phyloP scores from a whole-genome alignment of 53 echinoderm and acorn worm genomes.

The Crossaster papposus region DNA sequence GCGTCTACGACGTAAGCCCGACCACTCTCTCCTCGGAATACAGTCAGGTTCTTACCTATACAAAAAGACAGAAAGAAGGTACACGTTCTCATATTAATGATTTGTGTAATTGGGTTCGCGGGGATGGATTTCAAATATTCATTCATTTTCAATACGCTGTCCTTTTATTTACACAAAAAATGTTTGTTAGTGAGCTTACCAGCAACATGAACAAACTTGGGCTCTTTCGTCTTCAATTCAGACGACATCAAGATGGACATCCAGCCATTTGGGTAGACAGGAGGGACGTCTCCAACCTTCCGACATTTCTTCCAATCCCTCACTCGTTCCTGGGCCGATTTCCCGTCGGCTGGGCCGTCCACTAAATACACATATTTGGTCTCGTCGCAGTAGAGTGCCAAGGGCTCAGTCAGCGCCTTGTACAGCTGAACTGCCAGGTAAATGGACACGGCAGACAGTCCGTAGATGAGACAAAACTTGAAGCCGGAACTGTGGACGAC shows the following conservation, averaged over 20 bases:
- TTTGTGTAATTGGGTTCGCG: too few relatives aligned
- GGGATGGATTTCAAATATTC: background rate
- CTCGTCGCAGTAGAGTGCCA: conserved; percentile 25
- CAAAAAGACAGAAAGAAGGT: background rate
- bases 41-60: conserved; percentile 83
- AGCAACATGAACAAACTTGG: conserved; percentile 50
- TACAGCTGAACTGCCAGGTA: conserved; percentile 28
- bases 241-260: conserved; percentile 64
- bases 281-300: conserved; percentile 68
- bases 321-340: conserved; percentile 67
- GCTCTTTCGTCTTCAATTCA: conserved; percentile 68
- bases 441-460: background rate
- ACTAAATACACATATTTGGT: background rate
- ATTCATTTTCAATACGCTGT: too few relatives aligned
- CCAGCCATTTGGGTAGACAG: conserved; percentile 87
- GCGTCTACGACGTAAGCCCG: conserved; percentile 81
- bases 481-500: background rate
- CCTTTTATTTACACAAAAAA: too few relatives aligned
- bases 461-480: conserved; percentile 9
- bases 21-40: conserved; percentile 84
- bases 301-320: conserved; percentile 65
- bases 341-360: conserved; percentile 44
- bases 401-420: conserved; percentile 28
- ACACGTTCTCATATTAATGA: background rate
- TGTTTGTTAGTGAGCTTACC: background rate